phyloP scores from a whole-genome alignment of 2,797 vertebrate genomes.

The Tympanoctomys barrerae region DNA sequence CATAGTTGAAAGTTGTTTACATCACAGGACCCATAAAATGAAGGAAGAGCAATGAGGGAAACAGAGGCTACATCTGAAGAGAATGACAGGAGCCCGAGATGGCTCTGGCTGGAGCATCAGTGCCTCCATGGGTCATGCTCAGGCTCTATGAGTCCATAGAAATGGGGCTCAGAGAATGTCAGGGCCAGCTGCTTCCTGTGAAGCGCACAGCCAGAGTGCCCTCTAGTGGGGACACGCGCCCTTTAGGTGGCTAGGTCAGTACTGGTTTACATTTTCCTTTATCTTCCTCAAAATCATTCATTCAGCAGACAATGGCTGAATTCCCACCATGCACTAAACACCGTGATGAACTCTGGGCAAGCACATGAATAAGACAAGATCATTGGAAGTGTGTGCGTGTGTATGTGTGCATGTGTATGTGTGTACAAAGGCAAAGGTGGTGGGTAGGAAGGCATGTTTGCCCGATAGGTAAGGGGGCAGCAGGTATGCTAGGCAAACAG shows the following conservation, averaged over 20 bases:
- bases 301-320: background rate
- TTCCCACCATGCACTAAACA: background rate
- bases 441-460: background rate
- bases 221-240: constrained; percentile 84
- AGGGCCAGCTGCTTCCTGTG: rapidly evolving
- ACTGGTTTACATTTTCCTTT: background rate
- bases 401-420: background rate
- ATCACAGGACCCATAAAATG: background rate
- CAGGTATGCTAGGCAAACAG: background rate
- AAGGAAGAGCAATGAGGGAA: background rate
- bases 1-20: background rate
- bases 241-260: rapidly evolving
- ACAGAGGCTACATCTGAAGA: background rate
- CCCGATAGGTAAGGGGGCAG: background rate
- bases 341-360: background rate
- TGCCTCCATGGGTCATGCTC: rapidly evolving
- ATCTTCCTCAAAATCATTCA: background rate
- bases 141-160: rapidly evolving
- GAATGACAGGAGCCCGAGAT: background rate
- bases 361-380: background rate
- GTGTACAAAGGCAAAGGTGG: background rate
- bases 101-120: background rate
- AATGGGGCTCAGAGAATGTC: rapidly evolving
- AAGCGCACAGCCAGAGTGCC: constrained; percentile 84
- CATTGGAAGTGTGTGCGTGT: background rate